Percentiles rank a stretch among this genome's conserved stretches.
These are phyloP conservation scores for Peromyscus melanophrys DNA, from an alignment of 2,797 vertebrate species.

Conservation along the genomic window DNA sequence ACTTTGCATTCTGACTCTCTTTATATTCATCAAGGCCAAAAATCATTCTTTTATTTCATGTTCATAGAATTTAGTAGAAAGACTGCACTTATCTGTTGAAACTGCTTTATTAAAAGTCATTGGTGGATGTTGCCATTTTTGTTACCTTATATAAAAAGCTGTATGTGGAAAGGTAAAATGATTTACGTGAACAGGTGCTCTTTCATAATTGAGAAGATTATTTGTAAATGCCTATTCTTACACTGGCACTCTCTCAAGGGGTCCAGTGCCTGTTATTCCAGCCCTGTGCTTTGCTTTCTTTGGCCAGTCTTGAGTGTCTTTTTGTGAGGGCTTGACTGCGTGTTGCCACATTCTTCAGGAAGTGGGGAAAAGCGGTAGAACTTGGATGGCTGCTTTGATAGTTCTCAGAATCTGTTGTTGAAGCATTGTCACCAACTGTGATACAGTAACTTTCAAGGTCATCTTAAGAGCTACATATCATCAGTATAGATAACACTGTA, in stretches of 20 bases:
- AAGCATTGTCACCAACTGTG: not conserved
- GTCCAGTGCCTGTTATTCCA: not conserved
- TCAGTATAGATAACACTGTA: not conserved
- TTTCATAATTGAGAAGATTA: not conserved
- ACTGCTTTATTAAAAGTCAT: not conserved
- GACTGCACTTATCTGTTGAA: not conserved
- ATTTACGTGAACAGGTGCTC: not conserved
- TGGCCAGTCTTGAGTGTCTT: not conserved
- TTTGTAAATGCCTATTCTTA: not conserved
- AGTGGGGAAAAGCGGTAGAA: not conserved
- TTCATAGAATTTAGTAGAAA: not conserved
- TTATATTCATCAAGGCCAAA: not conserved
- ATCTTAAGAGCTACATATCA: not conserved
- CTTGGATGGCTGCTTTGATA: not conserved
- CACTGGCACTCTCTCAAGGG: not conserved
- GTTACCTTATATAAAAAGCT: conserved; percentile 34
- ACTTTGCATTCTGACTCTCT: not conserved
- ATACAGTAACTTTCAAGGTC: not conserved
- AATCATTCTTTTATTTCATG: not conserved
- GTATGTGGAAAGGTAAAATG: not conserved
- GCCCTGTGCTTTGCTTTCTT: not conserved
- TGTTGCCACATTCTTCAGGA: conserved; percentile 9
- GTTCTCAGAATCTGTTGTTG: not conserved
- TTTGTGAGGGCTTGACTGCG: not conserved
- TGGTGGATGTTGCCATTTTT: conserved; percentile 2